Evolutionary conservation across 2,888 invertebrate genomes (phyloP).

Genomic region (Yponomeuta sedellus): DNA sequence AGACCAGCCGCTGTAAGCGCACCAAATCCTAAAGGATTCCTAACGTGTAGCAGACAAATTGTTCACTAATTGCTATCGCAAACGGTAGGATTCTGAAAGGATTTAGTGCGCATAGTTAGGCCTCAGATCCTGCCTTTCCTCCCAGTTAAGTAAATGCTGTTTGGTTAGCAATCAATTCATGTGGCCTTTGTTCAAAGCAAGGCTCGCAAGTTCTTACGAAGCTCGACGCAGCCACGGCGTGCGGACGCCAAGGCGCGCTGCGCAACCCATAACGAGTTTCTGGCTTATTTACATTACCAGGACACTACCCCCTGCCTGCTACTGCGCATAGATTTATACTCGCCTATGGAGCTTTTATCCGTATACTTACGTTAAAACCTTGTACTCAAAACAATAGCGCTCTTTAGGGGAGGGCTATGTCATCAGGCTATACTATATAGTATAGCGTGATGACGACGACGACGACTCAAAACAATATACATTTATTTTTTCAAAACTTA

Average conservation of each 20-base stretch:
- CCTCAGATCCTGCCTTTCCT: background rate
- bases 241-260: slow-evolving; percentile 1
- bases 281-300: slow-evolving; percentile 14
- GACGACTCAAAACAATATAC: too few relatives aligned
- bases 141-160: background rate
- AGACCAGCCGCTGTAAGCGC: too few relatives aligned
- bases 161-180: background rate
- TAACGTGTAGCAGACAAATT: too few relatives aligned
- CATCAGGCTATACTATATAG: too few relatives aligned
- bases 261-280: slow-evolving; percentile 14
- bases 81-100: too few relatives aligned
- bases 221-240: background rate
- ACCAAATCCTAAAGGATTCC: too few relatives aligned
- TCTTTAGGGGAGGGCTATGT: too few relatives aligned
- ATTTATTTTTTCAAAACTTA: too few relatives aligned
- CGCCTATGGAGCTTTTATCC: background rate
- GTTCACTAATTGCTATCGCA: too few relatives aligned
- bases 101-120: too few relatives aligned
- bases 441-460: too few relatives aligned
- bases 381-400: background rate
- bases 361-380: background rate
- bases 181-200: background rate
- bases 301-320: slow-evolving; percentile 18
- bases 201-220: background rate
- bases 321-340: slow-evolving; percentile 2